These are phyloP conservation scores for Drosophila grimshawi DNA, from an alignment of 1,140 invertebrate species.

Conservation along the genomic window DNA sequence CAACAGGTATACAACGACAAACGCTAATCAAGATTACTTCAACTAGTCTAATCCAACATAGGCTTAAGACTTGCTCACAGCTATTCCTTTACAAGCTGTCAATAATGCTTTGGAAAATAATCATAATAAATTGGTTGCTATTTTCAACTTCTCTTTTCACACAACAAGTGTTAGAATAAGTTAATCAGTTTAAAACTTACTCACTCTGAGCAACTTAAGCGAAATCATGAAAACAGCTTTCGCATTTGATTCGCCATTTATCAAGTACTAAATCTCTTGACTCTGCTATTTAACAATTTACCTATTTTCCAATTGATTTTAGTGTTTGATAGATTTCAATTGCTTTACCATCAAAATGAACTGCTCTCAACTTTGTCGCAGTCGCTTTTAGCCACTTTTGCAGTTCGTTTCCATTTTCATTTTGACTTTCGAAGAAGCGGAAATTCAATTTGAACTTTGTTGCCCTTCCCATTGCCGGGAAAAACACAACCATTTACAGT, in stretches of 20 bases:
- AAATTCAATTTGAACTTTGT: constrained; percentile 60
- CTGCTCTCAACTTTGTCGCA: constrained; percentile 6
- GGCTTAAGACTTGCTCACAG: too few species aligned
- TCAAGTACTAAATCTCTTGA: not conserved
- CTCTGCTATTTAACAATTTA: not conserved
- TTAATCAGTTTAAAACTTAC: too few species aligned
- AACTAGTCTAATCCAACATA: too few species aligned
- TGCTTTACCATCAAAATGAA: constrained; percentile 6
- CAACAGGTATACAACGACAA: constrained; percentile 87
- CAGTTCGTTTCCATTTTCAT: constrained; percentile 24
- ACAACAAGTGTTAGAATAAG: too few species aligned
- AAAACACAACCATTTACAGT: not conserved
- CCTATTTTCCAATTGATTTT: constrained; percentile 13
- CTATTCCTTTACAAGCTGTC: too few species aligned
- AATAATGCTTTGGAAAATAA: too few species aligned
- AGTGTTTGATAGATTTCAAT: constrained; percentile 1
- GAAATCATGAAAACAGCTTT: not conserved
- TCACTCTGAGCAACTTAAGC: too few species aligned
- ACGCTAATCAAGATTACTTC: too few species aligned
- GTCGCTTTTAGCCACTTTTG: not conserved
- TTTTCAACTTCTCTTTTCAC: too few species aligned
- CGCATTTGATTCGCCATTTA: not conserved
- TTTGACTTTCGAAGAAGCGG: constrained; percentile 13
- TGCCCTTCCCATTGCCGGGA: not conserved
- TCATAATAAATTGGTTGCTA: too few species aligned